phyloP scores from a whole-genome alignment of 2,888 invertebrate species.

The Oscheius sp. region DNA sequence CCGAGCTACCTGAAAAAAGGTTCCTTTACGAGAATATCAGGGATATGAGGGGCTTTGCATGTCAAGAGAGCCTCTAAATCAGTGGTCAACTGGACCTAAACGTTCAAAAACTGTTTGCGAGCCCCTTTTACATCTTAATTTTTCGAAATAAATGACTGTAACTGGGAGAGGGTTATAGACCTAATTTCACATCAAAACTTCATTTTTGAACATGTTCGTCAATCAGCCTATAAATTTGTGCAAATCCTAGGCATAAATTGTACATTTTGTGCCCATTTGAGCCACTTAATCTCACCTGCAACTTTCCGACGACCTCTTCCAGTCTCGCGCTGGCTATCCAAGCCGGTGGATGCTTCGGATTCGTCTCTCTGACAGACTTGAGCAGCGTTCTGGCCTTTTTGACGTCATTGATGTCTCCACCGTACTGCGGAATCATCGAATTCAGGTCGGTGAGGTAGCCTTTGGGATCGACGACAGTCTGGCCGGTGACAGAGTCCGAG shows the following conservation, averaged over 20 bases:
- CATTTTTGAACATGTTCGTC: no score
- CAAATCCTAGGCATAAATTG: no score
- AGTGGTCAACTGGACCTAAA: no score
- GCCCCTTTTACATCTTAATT: no score
- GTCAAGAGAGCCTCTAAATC: not conserved
- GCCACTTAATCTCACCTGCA: constrained; percentile 43
- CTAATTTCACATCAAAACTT: no score
- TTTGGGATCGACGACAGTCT: constrained; percentile 99
- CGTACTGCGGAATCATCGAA: constrained; percentile 98
- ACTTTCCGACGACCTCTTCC: constrained; percentile 84
- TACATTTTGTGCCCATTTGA: no score
- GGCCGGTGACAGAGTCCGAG: constrained; percentile 95
- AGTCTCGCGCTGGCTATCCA: constrained; percentile 99
- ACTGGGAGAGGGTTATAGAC: no score
- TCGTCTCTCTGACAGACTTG: constrained; percentile 94
- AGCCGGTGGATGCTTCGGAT: constrained; percentile 98
- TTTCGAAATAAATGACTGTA: no score
- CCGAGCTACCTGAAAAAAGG: constrained; percentile 64
- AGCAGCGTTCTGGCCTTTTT: constrained; percentile 85
- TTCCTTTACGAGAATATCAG: constrained; percentile 28
- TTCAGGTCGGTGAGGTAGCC: constrained; percentile 99
- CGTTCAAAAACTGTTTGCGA: no score
- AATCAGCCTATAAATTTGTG: no score
- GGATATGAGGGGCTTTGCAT: not conserved
- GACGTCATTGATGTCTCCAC: constrained; percentile 80